phyloP scores from a whole-genome alignment of 2,888 invertebrate genomes.

The Thymelicus sylvestris region DNA sequence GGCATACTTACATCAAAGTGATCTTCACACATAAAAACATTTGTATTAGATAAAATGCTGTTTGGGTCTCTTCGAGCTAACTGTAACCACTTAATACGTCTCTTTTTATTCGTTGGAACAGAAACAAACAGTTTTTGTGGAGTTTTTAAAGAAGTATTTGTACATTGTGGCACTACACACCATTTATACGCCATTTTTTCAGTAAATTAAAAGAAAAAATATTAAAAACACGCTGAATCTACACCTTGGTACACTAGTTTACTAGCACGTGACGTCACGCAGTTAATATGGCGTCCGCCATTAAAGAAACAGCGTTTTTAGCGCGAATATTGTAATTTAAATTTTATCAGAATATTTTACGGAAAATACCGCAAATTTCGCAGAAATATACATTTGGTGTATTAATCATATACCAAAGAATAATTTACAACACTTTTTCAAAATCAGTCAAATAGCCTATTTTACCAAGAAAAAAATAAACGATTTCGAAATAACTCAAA shows the following conservation, averaged over 20 bases:
- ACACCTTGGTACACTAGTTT: not conserved
- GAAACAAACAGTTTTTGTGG: conserved; percentile 38
- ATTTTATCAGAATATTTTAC: not conserved
- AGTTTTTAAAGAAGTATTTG: conserved; percentile 30
- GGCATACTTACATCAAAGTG: conserved; percentile 31
- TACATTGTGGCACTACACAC: conserved; percentile 25
- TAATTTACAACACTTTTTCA: not conserved
- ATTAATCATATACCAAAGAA: not conserved
- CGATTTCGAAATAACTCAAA: too few relatives aligned
- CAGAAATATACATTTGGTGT: not conserved
- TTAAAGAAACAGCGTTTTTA: not conserved
- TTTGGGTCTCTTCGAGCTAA: conserved; percentile 18
- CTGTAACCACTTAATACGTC: too few relatives aligned
- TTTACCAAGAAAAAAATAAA: too few relatives aligned
- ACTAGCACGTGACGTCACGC: not conserved
- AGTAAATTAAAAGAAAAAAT: not conserved
- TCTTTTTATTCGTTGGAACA: conserved; percentile 22
- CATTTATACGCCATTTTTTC: conserved; percentile 17
- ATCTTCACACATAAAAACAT: conserved; percentile 37
- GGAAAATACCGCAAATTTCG: not conserved
- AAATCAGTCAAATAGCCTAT: too few relatives aligned
- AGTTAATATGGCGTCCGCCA: not conserved
- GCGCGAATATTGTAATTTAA: not conserved
- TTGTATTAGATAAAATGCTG: conserved; percentile 6
- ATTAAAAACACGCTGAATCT: too few relatives aligned